These are phyloP conservation scores for Pempheris klunzingeri DNA, from an alignment of 2,797 vertebrate genomes.

Conservation along the genomic window DNA sequence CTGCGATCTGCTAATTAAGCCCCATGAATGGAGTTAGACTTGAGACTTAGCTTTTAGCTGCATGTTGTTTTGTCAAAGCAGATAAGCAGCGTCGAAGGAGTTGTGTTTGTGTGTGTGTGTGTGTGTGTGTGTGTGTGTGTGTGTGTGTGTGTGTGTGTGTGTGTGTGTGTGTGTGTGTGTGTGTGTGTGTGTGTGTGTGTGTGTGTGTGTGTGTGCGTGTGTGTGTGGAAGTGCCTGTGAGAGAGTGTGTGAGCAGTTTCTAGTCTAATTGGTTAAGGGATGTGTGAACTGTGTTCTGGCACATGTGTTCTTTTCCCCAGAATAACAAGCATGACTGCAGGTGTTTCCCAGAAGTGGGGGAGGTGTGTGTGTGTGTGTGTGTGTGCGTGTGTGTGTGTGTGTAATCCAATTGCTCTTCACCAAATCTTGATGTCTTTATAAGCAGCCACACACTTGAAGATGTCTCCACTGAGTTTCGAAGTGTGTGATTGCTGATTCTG, in stretches of 20 bases:
- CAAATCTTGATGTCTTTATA: slow-evolving; percentile 59
- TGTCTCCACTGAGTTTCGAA: neutral
- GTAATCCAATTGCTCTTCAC: slow-evolving; percentile 32
- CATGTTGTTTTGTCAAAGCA: slow-evolving; percentile 30
- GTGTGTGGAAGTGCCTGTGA: slow-evolving; percentile 32
- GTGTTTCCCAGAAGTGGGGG: slow-evolving; percentile 67
- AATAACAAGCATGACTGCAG: slow-evolving; percentile 74
- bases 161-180: slow-evolving; percentile 22
- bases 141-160: slow-evolving; percentile 18
- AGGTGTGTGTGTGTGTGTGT: slow-evolving; percentile 20
- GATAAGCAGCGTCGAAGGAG: neutral
- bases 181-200: slow-evolving; percentile 9
- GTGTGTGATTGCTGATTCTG: slow-evolving; percentile 9
- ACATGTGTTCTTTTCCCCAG: slow-evolving; percentile 55
- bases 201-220: slow-evolving; percentile 10
- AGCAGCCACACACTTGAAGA: slow-evolving; percentile 10
- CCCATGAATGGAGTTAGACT: slow-evolving; percentile 23
- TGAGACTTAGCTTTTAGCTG: neutral
- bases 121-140: slow-evolving; percentile 19
- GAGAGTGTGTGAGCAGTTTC: slow-evolving; percentile 13
- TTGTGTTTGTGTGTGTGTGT: slow-evolving; percentile 21
- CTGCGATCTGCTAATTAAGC: slow-evolving; percentile 7
- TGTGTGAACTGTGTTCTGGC: slow-evolving; percentile 59
- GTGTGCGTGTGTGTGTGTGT: slow-evolving; percentile 5
- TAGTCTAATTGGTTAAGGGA: slow-evolving; percentile 63